Evolutionary conservation across 2,888 invertebrate species (phyloP).

Genomic region (Aproaerema taeniolella): DNA sequence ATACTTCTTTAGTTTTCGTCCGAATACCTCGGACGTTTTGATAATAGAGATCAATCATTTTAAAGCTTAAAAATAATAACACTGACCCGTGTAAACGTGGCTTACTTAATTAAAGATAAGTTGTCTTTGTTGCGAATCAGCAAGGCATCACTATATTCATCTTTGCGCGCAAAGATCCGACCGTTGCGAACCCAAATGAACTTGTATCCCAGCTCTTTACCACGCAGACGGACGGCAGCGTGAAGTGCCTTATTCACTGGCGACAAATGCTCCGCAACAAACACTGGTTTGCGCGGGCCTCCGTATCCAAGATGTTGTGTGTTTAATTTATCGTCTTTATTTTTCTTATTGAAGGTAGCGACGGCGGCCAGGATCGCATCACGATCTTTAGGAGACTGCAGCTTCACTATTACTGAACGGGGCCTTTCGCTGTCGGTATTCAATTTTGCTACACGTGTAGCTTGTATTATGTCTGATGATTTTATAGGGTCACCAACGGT

Average conservation of each 20-base stretch:
- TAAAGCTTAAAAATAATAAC: neutral
- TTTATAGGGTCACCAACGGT: conserved; percentile 12
- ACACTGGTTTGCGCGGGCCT: conserved; percentile 17
- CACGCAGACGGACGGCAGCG: conserved; percentile 23
- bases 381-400: conserved; percentile 17
- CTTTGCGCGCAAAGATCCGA: neutral
- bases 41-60: neutral
- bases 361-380: conserved; percentile 20
- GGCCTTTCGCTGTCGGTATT: conserved; percentile 18
- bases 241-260: conserved; percentile 23
- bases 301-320: conserved; percentile 21
- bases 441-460: conserved; percentile 22
- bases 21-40: neutral
- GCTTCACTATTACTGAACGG: conserved; percentile 19
- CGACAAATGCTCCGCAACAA: conserved; percentile 23
- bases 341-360: conserved; percentile 18
- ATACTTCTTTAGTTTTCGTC: too few relatives aligned
- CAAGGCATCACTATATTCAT: neutral
- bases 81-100: neutral
- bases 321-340: too few relatives aligned
- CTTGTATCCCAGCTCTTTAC: conserved; percentile 23
- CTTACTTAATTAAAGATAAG: neutral
- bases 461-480: conserved; percentile 13
- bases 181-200: conserved; percentile 7
- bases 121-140: neutral